Evolutionary conservation across 2,113 vertebrate genomes (phyloP).

Genomic region (Xiphophorus hellerii): DNA sequence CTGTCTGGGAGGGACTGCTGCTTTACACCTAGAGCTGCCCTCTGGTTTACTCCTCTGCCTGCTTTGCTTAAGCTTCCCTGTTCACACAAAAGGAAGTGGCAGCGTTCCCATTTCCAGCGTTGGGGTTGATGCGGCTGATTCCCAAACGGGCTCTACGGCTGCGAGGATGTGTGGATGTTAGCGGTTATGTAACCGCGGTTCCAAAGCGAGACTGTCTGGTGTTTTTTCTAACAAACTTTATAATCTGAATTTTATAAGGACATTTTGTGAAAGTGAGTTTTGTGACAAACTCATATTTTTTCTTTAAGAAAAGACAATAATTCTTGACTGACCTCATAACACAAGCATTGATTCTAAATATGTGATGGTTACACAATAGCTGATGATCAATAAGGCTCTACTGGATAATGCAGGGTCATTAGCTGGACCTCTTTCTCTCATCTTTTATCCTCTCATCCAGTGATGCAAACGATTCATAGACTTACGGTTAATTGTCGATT

Average conservation of each 20-base stretch:
- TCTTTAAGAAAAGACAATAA: not conserved
- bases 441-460: not conserved
- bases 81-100: slow-evolving; percentile 45
- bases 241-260: not conserved
- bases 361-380: slow-evolving; percentile 45
- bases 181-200: not conserved
- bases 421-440: not conserved
- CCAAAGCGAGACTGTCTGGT: not conserved
- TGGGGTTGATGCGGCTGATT: slow-evolving; percentile 24
- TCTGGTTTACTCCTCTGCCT: slow-evolving; percentile 40
- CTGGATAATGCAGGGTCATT: not conserved
- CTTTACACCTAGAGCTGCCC: slow-evolving; percentile 36
- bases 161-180: slow-evolving; percentile 6
- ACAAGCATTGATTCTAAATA: slow-evolving; percentile 31
- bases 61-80: slow-evolving; percentile 42
- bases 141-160: slow-evolving; percentile 24
- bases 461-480: too few species aligned
- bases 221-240: not conserved
- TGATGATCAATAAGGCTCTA: slow-evolving; percentile 27
- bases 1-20: slow-evolving; percentile 47
- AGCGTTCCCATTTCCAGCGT: slow-evolving; percentile 47
- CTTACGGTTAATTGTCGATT: too few species aligned
- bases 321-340: slow-evolving; percentile 27
- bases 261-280: not conserved
- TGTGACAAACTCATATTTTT: too few species aligned